Evolutionary conservation across 1,140 invertebrate species (phyloP).

Genomic region (Dendrolimus punctatus): DNA sequence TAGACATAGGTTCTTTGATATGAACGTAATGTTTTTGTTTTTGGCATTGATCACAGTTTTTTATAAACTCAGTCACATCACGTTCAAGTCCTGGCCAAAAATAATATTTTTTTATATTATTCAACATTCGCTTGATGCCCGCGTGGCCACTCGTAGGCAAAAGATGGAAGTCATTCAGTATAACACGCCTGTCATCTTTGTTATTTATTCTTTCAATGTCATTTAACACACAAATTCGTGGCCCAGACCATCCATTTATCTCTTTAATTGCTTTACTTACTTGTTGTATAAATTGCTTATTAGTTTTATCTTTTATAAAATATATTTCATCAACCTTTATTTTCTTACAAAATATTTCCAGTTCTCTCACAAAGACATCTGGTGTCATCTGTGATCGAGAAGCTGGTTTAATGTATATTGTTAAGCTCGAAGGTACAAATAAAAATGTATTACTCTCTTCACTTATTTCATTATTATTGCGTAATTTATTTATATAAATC

Average conservation of each 20-base stretch:
- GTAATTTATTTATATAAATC: background rate
- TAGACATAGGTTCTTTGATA: too few species aligned
- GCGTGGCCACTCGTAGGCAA: too few species aligned
- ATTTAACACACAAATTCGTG: conserved; percentile 9
- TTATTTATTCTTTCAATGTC: too few species aligned
- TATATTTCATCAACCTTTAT: conserved; percentile 7
- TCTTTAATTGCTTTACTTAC: conserved; percentile 11
- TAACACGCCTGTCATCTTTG: too few species aligned
- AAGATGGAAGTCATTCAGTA: too few species aligned
- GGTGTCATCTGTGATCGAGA: conserved; percentile 12
- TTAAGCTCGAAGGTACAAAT: conserved; percentile 3
- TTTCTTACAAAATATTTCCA: conserved; percentile 6
- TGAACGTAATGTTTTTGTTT: too few species aligned
- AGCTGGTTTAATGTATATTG: conserved; percentile 7
- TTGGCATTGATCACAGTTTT: too few species aligned
- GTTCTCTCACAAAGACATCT: conserved; percentile 14
- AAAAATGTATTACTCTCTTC: background rate
- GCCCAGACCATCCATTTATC: conserved; percentile 12
- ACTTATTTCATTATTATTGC: background rate
- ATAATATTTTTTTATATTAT: too few species aligned
- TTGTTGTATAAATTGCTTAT: conserved; percentile 1
- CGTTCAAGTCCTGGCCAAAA: too few species aligned
- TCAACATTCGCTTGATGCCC: too few species aligned
- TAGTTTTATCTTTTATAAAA: conserved; percentile 12
- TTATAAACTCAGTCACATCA: too few species aligned